Base-by-base conservation (phyloP, 2,113 vertebrate genomes). In the Channa maculata region DNA sequence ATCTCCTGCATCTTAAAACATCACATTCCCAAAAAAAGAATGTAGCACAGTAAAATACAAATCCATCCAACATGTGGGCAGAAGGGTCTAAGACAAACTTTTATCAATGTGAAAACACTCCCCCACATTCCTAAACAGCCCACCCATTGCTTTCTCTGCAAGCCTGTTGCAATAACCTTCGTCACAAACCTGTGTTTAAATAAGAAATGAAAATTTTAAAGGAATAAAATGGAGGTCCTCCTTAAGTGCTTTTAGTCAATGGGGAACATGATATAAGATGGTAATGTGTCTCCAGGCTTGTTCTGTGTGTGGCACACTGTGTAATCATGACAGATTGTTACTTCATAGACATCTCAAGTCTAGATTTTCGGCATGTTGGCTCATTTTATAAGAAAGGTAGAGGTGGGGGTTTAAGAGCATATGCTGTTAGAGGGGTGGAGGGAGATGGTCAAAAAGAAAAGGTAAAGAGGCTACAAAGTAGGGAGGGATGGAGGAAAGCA, bases 121-220 rank as follows among this genome's bases (percentile, higher is more conserved):
- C 89, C 82, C 78, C 86, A 72, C 91, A 92, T 93, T 93, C 88
- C 90, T 80, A 4, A 58, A 65, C 41, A 14, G 39, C 14, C 73
- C n/a, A 52, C 15, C 24, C 51, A 12, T 2, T 24, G 14, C 78
- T 82, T 65, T 83, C 66, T 77, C 45, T 55, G 46, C 41, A 57
- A 59, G 68, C 46, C 49, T 80, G 80, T 80, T 84, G 77, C 65
- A 84, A 80, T 82, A 81, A 87, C 74, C 70, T 49, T 52, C 62
- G 55, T 62, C 37, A 37, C 43, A 39, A 39, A 71, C 72, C 71
- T 65, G 46, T 82, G 83, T 78, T 75, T 83, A 84, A 83, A 89
- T 87, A 71, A 80, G 41, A 75, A 70, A 76, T 80, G 60, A 69
- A 46, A 75, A 79, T 48, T 64, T 71, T 52, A 33, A 49, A 24